Evolutionary conservation across 30 jellyfish, hydroid and myxozoan genomes (phyloP).

Genomic region (Euphysa ruthae): DNA sequence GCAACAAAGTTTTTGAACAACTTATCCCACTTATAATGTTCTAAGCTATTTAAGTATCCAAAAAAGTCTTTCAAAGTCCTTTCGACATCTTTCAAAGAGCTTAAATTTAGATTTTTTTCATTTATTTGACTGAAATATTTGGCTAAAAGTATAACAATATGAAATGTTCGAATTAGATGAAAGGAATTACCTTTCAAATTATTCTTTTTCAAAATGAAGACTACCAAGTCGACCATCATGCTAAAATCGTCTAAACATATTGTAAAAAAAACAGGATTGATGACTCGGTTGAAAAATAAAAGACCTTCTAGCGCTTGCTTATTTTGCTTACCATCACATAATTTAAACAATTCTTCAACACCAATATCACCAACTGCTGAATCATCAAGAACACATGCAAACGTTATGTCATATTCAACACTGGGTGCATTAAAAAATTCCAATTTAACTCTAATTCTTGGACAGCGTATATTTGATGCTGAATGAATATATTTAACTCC

Average conservation of each 20-base stretch:
- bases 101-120: neutral
- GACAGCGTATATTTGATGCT: slow-evolving; percentile 83
- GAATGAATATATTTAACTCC: slow-evolving; percentile 59
- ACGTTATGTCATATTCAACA: slow-evolving; percentile 53
- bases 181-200: slow-evolving; percentile 84
- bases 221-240: slow-evolving; percentile 47
- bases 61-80: slow-evolving; percentile 18
- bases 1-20: slow-evolving; percentile 75
- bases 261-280: slow-evolving; percentile 24
- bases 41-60: slow-evolving; percentile 28
- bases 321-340: slow-evolving; percentile 21
- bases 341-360: neutral
- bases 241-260: slow-evolving; percentile 37
- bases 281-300: slow-evolving; percentile 37
- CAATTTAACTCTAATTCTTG: slow-evolving; percentile 62
- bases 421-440: slow-evolving; percentile 41
- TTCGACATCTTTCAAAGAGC: slow-evolving; percentile 12
- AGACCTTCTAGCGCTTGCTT: slow-evolving; percentile 70
- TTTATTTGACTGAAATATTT: slow-evolving; percentile 27
- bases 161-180: slow-evolving; percentile 84
- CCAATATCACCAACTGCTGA: neutral
- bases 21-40: slow-evolving; percentile 39
- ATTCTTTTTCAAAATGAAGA: slow-evolving; percentile 39
- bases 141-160: slow-evolving; percentile 59
- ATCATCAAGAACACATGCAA: slow-evolving; percentile 53